A percentile compares a stretch with the other conserved stretches of the same genome.
Evolutionary conservation across 2,888 invertebrate genomes (phyloP).

Genomic region (Glomeris marginata): DNA sequence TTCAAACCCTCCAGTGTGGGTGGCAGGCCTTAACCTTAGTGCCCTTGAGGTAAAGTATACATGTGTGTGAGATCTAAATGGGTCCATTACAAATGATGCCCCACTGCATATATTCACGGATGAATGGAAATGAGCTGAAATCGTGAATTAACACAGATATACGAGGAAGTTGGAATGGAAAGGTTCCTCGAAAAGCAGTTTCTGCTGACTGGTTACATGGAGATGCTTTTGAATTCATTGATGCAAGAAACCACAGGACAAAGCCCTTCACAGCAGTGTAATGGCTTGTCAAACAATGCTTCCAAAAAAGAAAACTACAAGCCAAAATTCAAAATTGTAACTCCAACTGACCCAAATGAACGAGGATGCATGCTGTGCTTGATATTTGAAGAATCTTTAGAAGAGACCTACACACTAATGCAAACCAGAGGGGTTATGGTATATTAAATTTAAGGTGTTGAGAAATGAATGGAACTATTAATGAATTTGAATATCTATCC

Average conservation of each 20-base stretch:
- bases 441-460: conserved; percentile 21
- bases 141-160: too few species aligned
- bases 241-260: conserved; percentile 9
- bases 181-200: conserved; percentile 31
- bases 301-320: not conserved
- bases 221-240: conserved; percentile 30
- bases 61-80: too few species aligned
- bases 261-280: conserved; percentile 8
- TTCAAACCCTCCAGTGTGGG: conserved; percentile 38
- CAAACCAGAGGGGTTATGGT: conserved; percentile 37
- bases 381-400: conserved; percentile 31
- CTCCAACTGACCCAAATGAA: conserved; percentile 35
- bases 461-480: too few species aligned
- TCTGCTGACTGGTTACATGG: conserved; percentile 39
- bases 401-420: conserved; percentile 32
- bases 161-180: conserved; percentile 33
- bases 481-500: not conserved
- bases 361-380: conserved; percentile 40
- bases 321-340: conserved; percentile 30
- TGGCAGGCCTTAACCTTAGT: conserved; percentile 20
- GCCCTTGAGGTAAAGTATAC: conserved; percentile 15
- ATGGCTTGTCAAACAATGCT: not conserved
- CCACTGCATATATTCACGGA: too few species aligned
- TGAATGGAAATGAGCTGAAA: too few species aligned
- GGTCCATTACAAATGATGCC: too few species aligned